phyloP scores from a whole-genome alignment of 2,113 vertebrate genomes.

The Corythaeola cristata region DNA sequence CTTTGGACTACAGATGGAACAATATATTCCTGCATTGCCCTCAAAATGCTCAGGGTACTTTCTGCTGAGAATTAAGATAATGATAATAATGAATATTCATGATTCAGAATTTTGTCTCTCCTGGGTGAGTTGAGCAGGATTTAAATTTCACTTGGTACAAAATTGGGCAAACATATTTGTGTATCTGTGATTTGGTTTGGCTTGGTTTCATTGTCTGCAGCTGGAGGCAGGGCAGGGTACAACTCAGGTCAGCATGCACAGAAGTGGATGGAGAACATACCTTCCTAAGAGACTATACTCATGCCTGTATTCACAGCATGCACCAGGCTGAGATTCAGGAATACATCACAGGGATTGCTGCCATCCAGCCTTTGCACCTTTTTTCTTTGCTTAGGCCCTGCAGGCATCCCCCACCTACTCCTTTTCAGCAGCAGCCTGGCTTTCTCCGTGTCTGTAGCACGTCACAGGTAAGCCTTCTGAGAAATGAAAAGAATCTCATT shows the following conservation, averaged over 20 bases:
- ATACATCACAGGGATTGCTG: background rate
- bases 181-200: background rate
- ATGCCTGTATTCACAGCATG: background rate
- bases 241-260: fast-evolving
- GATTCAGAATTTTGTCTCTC: background rate
- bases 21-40: background rate
- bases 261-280: background rate
- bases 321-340: background rate
- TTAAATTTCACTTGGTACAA: background rate
- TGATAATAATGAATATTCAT: background rate
- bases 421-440: background rate
- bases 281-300: background rate
- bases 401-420: background rate
- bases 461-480: background rate
- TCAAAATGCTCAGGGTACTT: background rate
- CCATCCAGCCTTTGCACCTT: background rate
- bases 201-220: background rate
- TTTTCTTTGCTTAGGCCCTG: background rate
- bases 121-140: background rate
- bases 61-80: background rate
- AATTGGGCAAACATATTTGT: background rate
- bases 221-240: background rate
- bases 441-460: background rate
- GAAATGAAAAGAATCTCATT: background rate
- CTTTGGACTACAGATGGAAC: background rate